Evolutionary conservation across 2,888 invertebrate species (phyloP), one percentile per base, ranked within the genome.

Genomic region (Drosophila testacea): DNA sequence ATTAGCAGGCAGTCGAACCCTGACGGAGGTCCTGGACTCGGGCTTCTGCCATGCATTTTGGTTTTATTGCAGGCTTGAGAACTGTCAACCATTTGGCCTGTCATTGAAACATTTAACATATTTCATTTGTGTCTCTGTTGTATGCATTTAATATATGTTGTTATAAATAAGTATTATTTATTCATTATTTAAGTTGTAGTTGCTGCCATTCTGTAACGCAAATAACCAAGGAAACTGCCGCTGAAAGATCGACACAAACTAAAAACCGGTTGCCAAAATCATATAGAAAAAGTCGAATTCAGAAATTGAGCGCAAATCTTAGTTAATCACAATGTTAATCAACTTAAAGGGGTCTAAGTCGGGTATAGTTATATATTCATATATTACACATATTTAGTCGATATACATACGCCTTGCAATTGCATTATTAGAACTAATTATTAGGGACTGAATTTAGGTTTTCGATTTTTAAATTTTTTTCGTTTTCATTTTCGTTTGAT

Each of bases 41-140:
- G 63, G 47, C 32, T 27, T 11, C 57, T 63, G 69, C 71, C 59
- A 28, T 61, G 60, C 81, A 79, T 57, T 93, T 93, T 92, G 91
- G 95, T 95, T 94, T 95, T 96, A 95, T 95, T 95, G 94, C 94
- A 94, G 94, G 94, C 93, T 94, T 95, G 96, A 95, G 95, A 95
- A 94, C 94, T 93, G 93, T 93, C 93, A 93, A 92, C 93, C 72
- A 80, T 85, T 91, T 88, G 84, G 81, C 86, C 79, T 62, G 83
- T 70, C 70, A 69, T 77, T 38, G 41, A 42, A 50, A 64, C 51
- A 36, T 34, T 16, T 7, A 3, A 22, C 3, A 22, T 9, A 59
- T 48, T 6, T 22, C 62, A 41, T 13, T 41, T 39, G 38, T 41
- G 39, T 55, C 38, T 64, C 51, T 54, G 34, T 44, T 61, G 38